These are phyloP conservation scores for Encarsia formosa DNA, from an alignment of 2,888 invertebrate species.

Conservation along the genomic window DNA sequence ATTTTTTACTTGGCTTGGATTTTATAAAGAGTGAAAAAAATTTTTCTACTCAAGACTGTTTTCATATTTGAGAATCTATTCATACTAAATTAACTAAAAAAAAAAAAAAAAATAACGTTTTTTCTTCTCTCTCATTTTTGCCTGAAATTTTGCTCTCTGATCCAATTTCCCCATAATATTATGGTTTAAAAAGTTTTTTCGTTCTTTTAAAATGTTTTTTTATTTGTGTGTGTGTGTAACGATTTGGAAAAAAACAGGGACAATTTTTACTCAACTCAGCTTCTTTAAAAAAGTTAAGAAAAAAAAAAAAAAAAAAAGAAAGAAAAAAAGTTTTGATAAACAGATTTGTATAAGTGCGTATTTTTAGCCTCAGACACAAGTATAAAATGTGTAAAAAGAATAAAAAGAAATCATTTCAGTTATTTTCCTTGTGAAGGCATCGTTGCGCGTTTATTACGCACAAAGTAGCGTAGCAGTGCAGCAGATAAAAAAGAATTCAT, in stretches of 20 bases:
- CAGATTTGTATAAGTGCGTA: background rate
- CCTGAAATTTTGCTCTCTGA: slow-evolving; percentile 10
- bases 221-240: background rate
- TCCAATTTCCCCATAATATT: slow-evolving; percentile 13
- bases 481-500: slow-evolving; percentile 18
- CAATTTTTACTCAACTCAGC: background rate
- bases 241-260: background rate
- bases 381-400: background rate
- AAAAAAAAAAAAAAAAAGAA: background rate
- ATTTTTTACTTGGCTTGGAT: slow-evolving; percentile 19
- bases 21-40: slow-evolving; percentile 9
- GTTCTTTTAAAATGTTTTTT: no score
- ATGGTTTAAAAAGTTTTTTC: slow-evolving; percentile 6
- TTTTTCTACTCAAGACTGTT: slow-evolving; percentile 21
- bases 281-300: background rate
- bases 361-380: background rate
- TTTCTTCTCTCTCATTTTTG: background rate
- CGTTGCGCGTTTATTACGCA: no score
- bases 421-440: background rate
- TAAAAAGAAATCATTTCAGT: background rate
- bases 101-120: slow-evolving; percentile 5
- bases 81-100: slow-evolving; percentile 4
- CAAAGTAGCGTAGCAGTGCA: no score
- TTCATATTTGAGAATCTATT: slow-evolving; percentile 10
- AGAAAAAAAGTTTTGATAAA: background rate